These are phyloP conservation scores for Sphaerodactylus townsendi DNA, from an alignment of 2,113 vertebrate genomes.

Conservation along the genomic window DNA sequence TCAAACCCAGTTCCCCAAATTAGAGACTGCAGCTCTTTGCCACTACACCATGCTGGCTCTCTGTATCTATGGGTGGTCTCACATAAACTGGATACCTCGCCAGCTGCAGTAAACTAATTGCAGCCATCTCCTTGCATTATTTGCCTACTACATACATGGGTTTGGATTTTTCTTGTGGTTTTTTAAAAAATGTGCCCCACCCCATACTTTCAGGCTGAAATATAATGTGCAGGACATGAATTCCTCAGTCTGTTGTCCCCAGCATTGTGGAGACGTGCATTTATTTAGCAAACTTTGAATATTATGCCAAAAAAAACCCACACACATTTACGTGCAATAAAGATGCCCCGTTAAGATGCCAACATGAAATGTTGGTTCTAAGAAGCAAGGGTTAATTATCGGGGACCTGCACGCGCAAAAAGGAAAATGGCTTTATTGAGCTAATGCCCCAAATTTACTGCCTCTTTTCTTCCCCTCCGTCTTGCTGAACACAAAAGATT, in stretches of 20 bases:
- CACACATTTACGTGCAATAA: conserved; percentile 41
- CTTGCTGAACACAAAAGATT: conserved; percentile 62
- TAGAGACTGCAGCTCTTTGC: no score
- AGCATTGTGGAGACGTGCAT: not conserved
- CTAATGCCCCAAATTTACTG: conserved; percentile 63
- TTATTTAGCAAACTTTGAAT: conserved; percentile 49
- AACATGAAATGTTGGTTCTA: conserved; percentile 64
- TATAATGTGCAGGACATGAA: no score
- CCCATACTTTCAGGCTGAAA: not conserved
- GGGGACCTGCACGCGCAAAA: conserved; percentile 68
- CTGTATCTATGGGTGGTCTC: no score
- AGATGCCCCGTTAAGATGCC: conserved; percentile 59
- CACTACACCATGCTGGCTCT: no score
- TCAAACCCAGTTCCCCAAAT: no score
- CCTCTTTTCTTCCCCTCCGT: conserved; percentile 53
- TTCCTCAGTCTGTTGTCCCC: not conserved
- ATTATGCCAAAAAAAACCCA: conserved; percentile 21
- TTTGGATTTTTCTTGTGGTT: no score
- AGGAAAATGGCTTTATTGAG: conserved; percentile 73
- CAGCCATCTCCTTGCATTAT: not conserved
- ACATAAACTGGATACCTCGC: not conserved
- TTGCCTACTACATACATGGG: not conserved
- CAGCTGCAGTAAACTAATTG: not conserved
- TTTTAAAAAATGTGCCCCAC: no score
- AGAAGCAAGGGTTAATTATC: conserved; percentile 71